Evolutionary conservation across 2,113 vertebrate species (phyloP), one percentile per base, ranked within the genome.

Genomic region (Perca flavescens): DNA sequence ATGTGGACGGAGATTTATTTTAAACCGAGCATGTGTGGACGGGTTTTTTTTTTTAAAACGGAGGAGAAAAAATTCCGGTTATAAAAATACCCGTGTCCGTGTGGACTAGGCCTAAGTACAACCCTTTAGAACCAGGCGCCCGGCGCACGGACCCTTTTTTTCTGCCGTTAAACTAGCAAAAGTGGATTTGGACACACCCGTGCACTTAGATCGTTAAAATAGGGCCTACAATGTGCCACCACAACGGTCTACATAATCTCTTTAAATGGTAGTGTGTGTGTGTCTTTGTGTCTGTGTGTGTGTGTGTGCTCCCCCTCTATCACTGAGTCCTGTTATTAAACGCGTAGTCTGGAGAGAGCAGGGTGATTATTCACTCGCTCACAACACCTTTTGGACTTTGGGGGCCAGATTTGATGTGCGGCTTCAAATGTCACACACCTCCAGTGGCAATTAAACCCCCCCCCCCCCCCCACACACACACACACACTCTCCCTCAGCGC

Each of bases 321-420:
- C 90, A 91, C 83, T 21, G 85, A 92, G 84, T 86, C 53, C 25
- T 85, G 76, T 84, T 89, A 93, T 91, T 96, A 93, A 95, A 88
- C 82, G 71, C 36, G 70, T 89, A 85, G 88, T 90, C 86, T 89
- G 90, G n/a, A n/a, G 86, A 93, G 94, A 91, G 66, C 75, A 83
- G 87, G 73, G 13, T 91, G 95, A 96, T 94, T 95, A 93, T 82
- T 82, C 89, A 67, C 91, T 90, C 86, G 85, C 90, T 94, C 92
- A 93, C 84, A 94, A 94, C 94, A 95, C 91, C 88, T 95, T 89
- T 91, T 93, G 89, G 93, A 95, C 91, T 92, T 92, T 91, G 91
- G 91, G 91, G 91, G 86, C 91, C 90, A 93, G 88, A 93, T 86
- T 86, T 64, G 84, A 92, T 93, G 85, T 85, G 92, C 75, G 87